A percentile compares a stretch with the other conserved stretches of the same genome.
phyloP scores from a whole-genome alignment of 2,797 vertebrate genomes.

The Lepilemur ruficaudatus region DNA sequence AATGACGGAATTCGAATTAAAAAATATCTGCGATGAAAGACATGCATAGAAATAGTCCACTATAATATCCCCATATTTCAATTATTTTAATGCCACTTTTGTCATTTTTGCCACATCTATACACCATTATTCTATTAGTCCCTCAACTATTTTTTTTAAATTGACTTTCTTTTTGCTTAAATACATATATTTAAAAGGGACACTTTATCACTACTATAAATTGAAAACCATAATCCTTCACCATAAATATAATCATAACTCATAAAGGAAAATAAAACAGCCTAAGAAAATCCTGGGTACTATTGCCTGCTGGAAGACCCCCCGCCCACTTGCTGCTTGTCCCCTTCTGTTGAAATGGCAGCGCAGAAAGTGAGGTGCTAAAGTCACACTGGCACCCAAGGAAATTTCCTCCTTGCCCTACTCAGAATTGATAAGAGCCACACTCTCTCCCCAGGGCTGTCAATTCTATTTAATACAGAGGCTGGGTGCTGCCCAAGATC shows the following conservation, averaged over 20 bases:
- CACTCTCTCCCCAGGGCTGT: background rate
- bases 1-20: background rate
- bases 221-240: background rate
- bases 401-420: background rate
- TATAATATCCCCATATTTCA: background rate
- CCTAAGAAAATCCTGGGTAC: background rate
- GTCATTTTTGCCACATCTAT: background rate
- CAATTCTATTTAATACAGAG: background rate
- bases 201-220: background rate
- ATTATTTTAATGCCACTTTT: background rate
- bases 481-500: background rate
- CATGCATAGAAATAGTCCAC: background rate
- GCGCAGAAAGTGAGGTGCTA: accelerated
- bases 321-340: too few relatives aligned
- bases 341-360: background rate
- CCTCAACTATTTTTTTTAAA: background rate
- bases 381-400: background rate
- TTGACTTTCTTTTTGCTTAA: background rate
- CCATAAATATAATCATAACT: background rate
- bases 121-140: background rate
- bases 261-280: background rate
- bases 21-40: background rate
- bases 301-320: background rate
- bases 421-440: background rate
- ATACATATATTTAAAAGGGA: background rate